Evolutionary conservation across 2,888 invertebrate genomes (phyloP), one percentile per base, ranked within the genome.

Genomic region (Hydrotaea cyrtoneurina): DNA sequence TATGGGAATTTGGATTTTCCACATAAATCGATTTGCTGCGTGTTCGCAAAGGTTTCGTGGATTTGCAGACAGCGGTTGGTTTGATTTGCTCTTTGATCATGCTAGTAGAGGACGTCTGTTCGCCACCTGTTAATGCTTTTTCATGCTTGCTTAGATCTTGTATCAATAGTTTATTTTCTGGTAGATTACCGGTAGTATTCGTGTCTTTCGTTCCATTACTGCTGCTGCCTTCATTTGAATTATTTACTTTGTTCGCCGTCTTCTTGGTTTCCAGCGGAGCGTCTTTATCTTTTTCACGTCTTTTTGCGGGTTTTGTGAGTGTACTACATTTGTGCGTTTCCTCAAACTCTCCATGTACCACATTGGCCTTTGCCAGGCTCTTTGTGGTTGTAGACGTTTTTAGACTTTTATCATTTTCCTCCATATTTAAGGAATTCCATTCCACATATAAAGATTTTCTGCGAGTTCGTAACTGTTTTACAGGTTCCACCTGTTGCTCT

Each of bases 11-110:
- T 11, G 59, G 23, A 10, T 11, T 23, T 59, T 59, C 59, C 10
- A 26, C 10, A 62, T 62, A 62, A 26, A 62, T 5, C 0, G 62
- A 62, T n/a, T 62, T 62, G 31, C 62, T 62, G 5, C 62, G 62
- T 10, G 17, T 1, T n/a, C 62, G 26, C 15, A 62, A 36, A 13
- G 50, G 7, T 50, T 50, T 50, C 15, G 59, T 59, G 26, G 26
- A 55, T 55, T 55, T 21, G 21, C 4, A 55, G n/a, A n/a, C n/a
- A n/a, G n/a, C n/a, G n/a, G n/a, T n/a, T n/a, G n/a, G n/a, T n/a
- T n/a, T n/a, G n/a, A n/a, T n/a, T n/a, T n/a, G n/a, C n/a, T n/a
- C n/a, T n/a, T n/a, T n/a, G n/a, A n/a, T n/a, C n/a, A n/a, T n/a
- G n/a, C n/a, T n/a, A n/a, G n/a, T n/a, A n/a, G n/a, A n/a, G 31